Conservation (phyloP, 2,797 vertebrate genomes). For the Nyctibius grandis region DNA sequence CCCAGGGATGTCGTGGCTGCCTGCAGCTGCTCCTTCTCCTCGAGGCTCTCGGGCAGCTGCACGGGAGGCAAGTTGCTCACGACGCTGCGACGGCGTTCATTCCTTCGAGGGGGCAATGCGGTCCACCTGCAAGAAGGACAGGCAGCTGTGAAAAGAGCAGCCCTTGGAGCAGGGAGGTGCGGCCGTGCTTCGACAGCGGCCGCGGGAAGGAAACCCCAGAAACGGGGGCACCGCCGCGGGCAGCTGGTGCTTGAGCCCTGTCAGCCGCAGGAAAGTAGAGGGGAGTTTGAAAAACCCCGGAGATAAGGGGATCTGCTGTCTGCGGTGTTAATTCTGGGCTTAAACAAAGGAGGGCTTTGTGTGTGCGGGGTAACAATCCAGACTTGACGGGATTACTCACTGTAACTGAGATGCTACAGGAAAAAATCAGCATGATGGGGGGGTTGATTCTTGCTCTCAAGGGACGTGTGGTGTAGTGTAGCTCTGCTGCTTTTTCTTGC, state of each 20-base stretch:
- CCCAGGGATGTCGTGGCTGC: not conserved
- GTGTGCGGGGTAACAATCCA: not conserved
- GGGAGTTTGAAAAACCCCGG: not conserved
- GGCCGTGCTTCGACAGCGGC: accelerated
- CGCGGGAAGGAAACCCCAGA: not conserved
- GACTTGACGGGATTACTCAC: not conserved
- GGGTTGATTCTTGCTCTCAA: not conserved
- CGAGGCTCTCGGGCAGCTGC: not conserved
- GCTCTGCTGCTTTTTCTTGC: not conserved
- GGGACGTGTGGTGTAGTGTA: accelerated
- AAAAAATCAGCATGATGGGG: accelerated
- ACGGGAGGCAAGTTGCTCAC: not conserved
- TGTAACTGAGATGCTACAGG: not conserved
- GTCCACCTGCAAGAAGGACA: constrained; percentile 47
- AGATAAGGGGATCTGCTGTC: not conserved
- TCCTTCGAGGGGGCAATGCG: constrained; percentile 17
- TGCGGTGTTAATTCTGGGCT: not conserved
- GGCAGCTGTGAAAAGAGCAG: not conserved
- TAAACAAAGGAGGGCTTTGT: not conserved
- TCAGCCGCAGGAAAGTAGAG: accelerated
- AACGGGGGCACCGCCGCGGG: accelerated
- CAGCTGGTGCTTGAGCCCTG: accelerated
- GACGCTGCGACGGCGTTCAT: not conserved
- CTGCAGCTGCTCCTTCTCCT: not conserved
- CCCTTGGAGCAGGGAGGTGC: not conserved